Evolutionary conservation across 2,113 vertebrate genomes (phyloP), one percentile per base, ranked within the genome.

Genomic region (Heteronetta atricapilla): DNA sequence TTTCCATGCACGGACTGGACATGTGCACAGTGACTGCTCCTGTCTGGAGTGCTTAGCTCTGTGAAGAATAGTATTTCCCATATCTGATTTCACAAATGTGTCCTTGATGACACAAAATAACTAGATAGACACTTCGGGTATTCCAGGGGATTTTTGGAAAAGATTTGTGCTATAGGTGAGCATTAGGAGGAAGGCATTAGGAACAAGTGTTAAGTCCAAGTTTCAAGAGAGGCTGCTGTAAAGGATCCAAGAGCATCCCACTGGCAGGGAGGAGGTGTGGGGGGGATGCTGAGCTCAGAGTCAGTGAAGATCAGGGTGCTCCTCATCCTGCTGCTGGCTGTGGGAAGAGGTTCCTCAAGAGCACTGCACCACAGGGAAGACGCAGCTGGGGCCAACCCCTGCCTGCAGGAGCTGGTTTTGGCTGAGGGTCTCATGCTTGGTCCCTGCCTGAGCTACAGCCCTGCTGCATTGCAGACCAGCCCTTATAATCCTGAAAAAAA

Each of bases 261-360:
- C 1, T 1, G 14, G 46, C 25, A 28, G 29, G 25, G 11, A 11
- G 17, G 3, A 38, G 5, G 15, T 13, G 4, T 13, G 4, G 31
- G 33, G 6, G 6, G 10, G 19, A 21, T 53, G 23, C 44, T 66
- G 58, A 40, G 4, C 44, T 77, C 33, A 66, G 38, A 46, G 29
- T 2, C 28, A 15, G 17, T n/a, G 26, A 29, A 73, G 36, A 23
- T 31, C 31, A 44, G 36, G 15, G 4, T n/a, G 20, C 18, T 63
- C 56, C 18, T 46, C 0, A 0, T 42, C n/a, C 79, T 74, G 53
- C 52, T 67, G 53, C 67, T 79, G 53, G 38, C 25, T 34, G 5
- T 19, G 21, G 20, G 3, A 13, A 6, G 11, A 70, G 44, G 28
- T 1, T 87, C 15, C 63, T 50, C 18, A 63, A 17, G 6, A 64